Percentiles rank a stretch among this genome's conserved stretches.
phyloP scores from a whole-genome alignment of 2,888 invertebrate species.

The Andrena haemorrhoa region DNA sequence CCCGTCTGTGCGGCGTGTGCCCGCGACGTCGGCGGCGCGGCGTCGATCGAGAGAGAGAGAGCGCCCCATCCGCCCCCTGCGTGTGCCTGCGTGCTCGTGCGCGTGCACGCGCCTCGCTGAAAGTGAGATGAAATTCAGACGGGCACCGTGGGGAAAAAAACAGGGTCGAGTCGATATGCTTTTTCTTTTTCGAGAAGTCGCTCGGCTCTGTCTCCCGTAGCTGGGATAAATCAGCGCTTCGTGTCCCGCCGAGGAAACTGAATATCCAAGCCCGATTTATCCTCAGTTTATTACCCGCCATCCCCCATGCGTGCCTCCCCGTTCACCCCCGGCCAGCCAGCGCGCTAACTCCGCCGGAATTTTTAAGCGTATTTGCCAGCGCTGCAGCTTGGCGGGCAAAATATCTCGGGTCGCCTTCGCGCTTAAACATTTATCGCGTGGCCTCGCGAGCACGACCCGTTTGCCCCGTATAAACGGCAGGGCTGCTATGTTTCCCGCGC shows the following conservation, averaged over 20 bases:
- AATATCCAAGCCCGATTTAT: not conserved
- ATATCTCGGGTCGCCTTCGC: not conserved
- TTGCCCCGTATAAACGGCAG: constrained; percentile 10
- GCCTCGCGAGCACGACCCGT: not conserved
- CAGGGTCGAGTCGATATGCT: constrained; percentile 47
- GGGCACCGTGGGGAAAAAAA: constrained; percentile 20
- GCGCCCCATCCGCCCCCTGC: not conserved
- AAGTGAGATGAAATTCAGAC: constrained; percentile 56
- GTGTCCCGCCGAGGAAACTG: too few species aligned
- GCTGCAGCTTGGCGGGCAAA: not conserved
- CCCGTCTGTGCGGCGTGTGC: constrained; percentile 28
- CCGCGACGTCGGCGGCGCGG: constrained; percentile 23
- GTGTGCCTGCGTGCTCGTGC: not conserved
- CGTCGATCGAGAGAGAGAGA: constrained; percentile 34
- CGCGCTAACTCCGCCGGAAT: not conserved
- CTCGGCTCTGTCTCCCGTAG: too few species aligned
- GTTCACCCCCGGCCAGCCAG: not conserved
- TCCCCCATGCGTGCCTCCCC: too few species aligned
- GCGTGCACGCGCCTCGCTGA: constrained; percentile 31
- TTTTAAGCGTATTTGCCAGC: constrained; percentile 5
- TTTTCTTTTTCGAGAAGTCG: not conserved
- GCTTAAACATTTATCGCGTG: not conserved
- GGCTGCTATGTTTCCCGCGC: not conserved
- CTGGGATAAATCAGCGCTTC: too few species aligned
- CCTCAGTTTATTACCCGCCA: not conserved